Percentiles rank a stretch among this genome's conserved stretches.
Conservation (phyloP, 1,140 invertebrate species). For the Listronotus bonariensis region DNA sequence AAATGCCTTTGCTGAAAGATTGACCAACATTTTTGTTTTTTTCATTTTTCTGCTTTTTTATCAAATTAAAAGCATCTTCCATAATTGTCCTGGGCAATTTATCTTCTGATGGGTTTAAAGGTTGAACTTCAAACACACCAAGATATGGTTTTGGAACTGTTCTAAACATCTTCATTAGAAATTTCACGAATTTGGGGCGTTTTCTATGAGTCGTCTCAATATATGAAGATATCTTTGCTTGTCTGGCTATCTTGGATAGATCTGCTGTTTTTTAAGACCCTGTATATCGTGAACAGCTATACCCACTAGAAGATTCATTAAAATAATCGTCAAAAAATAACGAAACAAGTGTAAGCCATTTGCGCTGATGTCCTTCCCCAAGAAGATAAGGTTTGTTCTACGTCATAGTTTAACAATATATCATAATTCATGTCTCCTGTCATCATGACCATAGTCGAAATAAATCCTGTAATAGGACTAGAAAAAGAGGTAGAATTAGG, state of each 20-base stretch:
- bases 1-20: constrained; percentile 5
- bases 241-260: constrained; percentile 30
- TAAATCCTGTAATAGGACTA: constrained; percentile 75
- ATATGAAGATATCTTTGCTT: constrained; percentile 36
- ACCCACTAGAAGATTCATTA: constrained; percentile 38
- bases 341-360: constrained; percentile 25
- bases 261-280: constrained; percentile 36
- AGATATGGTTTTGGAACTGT: constrained; percentile 28
- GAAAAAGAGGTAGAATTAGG: constrained; percentile 76
- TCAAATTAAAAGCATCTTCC: constrained; percentile 26
- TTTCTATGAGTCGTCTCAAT: constrained; percentile 30
- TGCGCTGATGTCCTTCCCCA: constrained; percentile 20
- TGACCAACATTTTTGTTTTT: background rate
- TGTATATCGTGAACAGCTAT: constrained; percentile 40
- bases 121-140: constrained; percentile 30
- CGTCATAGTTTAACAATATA: constrained; percentile 27
- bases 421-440: constrained; percentile 80
- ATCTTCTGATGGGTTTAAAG: constrained; percentile 31
- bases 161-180: constrained; percentile 22
- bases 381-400: constrained; percentile 17
- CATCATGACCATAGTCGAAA: constrained; percentile 87
- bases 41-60: constrained; percentile 7
- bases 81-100: constrained; percentile 24
- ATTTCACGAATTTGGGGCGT: constrained; percentile 11
- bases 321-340: constrained; percentile 33